Evolutionary conservation across 2,888 invertebrate genomes (phyloP).

Genomic region (Agrotis puta): DNA sequence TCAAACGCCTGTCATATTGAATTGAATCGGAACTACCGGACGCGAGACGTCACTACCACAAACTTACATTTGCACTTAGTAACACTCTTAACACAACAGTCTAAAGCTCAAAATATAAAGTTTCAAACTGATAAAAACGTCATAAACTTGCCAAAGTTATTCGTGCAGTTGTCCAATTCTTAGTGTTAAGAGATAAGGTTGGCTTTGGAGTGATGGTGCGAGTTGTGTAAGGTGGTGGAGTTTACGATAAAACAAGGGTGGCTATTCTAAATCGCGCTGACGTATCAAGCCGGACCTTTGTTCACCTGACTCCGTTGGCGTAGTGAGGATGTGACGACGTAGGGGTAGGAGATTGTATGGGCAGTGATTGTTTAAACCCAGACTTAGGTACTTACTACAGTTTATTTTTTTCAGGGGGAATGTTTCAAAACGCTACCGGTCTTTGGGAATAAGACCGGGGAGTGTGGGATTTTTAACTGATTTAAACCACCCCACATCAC

Average conservation of each 20-base stretch:
- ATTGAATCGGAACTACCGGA: constrained; percentile 80
- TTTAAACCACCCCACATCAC: too few species aligned
- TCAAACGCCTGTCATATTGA: constrained; percentile 86
- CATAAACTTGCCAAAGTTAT: constrained; percentile 45
- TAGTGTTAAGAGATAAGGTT: constrained; percentile 21
- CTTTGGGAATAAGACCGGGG: too few species aligned
- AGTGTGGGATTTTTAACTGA: too few species aligned
- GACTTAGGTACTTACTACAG: too few species aligned
- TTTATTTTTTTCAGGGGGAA: too few species aligned
- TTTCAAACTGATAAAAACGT: constrained; percentile 45
- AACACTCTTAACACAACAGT: constrained; percentile 28
- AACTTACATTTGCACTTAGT: constrained; percentile 47
- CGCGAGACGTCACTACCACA: constrained; percentile 70
- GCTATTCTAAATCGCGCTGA: constrained; percentile 88
- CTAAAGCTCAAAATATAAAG: constrained; percentile 56
- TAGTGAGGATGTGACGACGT: constrained; percentile 73
- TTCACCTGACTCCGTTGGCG: constrained; percentile 84
- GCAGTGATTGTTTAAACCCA: neutral
- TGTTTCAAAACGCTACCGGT: too few species aligned
- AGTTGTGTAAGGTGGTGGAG: constrained; percentile 21
- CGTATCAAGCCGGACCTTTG: constrained; percentile 85
- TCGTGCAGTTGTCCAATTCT: constrained; percentile 3
- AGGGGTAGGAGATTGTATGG: neutral
- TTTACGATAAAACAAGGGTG: constrained; percentile 84
- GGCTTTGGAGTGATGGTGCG: constrained; percentile 9